These are phyloP conservation scores for Acipenser ruthenus DNA, from an alignment of 2,797 vertebrate genomes.

Conservation along the genomic window DNA sequence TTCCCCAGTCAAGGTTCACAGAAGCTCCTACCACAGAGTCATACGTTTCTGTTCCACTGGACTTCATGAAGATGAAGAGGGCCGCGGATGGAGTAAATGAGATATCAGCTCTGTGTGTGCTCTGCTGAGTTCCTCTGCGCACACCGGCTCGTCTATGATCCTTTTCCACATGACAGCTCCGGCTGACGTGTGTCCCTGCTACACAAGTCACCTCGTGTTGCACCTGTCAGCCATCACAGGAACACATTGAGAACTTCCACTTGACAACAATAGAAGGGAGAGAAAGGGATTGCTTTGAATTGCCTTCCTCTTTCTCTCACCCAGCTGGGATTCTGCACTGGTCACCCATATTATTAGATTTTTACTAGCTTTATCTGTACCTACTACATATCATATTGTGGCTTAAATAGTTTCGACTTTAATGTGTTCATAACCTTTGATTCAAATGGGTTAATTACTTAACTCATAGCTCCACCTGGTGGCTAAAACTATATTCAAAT, in stretches of 20 bases:
- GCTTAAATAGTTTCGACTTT: no score
- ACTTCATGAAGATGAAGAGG: neutral
- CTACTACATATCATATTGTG: no score
- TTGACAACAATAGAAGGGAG: neutral
- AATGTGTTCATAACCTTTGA: no score
- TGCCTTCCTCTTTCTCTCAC: neutral
- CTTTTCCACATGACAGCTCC: neutral
- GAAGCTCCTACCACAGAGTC: no score
- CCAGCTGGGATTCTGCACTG: no score
- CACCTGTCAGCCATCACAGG: neutral
- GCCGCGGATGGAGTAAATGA: neutral
- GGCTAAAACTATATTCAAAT: no score
- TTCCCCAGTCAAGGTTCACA: no score
- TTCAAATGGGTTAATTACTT: no score
- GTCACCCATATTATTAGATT: no score
- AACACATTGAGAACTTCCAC: slow-evolving; percentile 2
- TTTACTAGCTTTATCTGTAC: no score
- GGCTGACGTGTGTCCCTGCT: neutral
- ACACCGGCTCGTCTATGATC: neutral
- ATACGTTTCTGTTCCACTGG: neutral
- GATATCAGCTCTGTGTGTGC: neutral
- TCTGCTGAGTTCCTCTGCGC: neutral
- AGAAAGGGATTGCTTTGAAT: neutral
- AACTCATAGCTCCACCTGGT: no score
- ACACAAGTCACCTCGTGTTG: slow-evolving; percentile 1